Conservation (phyloP, 1,140 invertebrate species). For the Aphelenchoides fujianensis region DNA sequence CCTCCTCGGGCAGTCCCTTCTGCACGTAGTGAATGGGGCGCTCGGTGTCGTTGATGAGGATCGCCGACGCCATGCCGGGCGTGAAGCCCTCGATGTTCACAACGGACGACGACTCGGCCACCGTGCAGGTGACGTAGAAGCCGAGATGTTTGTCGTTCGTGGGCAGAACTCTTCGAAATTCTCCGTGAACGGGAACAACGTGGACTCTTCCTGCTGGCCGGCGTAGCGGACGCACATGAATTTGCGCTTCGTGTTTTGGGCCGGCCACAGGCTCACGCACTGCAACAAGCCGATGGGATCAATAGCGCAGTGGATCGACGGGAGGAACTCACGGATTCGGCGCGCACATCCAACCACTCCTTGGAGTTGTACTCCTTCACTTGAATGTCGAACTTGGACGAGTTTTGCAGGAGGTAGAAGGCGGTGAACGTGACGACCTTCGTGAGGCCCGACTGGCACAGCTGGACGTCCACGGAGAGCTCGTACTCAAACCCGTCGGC, state of each 20-base stretch:
- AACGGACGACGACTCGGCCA: slow-evolving; percentile 83
- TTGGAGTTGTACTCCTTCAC: slow-evolving; percentile 71
- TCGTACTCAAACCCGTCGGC: slow-evolving; percentile 68
- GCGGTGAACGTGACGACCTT: slow-evolving; percentile 93
- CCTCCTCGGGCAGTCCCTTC: slow-evolving; percentile 64
- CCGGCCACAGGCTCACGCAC: slow-evolving; percentile 81
- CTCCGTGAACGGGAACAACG: slow-evolving; percentile 79
- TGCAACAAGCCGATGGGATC: slow-evolving; percentile 59
- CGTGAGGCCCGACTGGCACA: slow-evolving; percentile 85
- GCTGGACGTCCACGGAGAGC: slow-evolving; percentile 82
- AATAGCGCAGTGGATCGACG: neutral
- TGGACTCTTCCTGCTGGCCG: slow-evolving; percentile 71
- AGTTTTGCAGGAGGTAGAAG: slow-evolving; percentile 87
- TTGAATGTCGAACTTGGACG: slow-evolving; percentile 72
- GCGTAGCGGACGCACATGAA: slow-evolving; percentile 63
- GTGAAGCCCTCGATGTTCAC: slow-evolving; percentile 78
- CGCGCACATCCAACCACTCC: slow-evolving; percentile 49
- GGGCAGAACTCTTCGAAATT: slow-evolving; percentile 76
- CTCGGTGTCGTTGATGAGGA: slow-evolving; percentile 79
- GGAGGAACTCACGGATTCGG: slow-evolving; percentile 41
- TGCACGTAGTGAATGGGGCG: slow-evolving; percentile 64
- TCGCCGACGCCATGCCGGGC: slow-evolving; percentile 77
- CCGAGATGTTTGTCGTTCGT: slow-evolving; percentile 78
- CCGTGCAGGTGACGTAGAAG: slow-evolving; percentile 82
- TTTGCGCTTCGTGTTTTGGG: slow-evolving; percentile 63